Evolutionary conservation across 2,113 vertebrate species (phyloP).

Genomic region (Otus sunia): DNA sequence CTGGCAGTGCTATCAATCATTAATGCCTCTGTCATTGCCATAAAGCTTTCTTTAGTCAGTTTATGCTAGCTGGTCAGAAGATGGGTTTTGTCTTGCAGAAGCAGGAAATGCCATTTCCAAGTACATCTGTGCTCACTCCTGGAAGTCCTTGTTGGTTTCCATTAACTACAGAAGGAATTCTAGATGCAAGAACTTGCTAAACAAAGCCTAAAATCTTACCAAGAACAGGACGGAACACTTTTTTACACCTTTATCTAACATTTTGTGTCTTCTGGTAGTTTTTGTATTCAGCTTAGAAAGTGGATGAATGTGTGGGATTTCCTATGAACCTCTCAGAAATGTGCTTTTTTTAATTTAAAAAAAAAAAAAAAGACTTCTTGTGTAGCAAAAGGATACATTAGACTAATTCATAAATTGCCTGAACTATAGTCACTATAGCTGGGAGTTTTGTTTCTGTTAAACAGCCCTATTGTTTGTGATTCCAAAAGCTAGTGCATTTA

Average conservation of each 20-base stretch:
- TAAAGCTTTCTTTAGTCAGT: neutral
- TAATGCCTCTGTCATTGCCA: neutral
- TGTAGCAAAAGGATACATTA: neutral
- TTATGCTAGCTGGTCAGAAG: neutral
- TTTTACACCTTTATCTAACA: neutral
- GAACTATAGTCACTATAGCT: neutral
- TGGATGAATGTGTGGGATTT: neutral
- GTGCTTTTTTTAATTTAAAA: neutral
- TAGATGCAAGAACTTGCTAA: neutral
- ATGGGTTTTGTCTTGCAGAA: neutral
- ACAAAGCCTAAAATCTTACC: neutral
- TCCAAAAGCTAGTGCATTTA: neutral
- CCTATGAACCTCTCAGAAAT: neutral
- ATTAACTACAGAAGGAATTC: neutral
- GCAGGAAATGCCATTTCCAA: neutral
- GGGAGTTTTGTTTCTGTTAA: neutral
- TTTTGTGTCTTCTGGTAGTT: neutral
- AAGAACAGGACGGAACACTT: neutral
- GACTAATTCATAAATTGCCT: neutral
- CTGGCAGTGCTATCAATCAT: neutral
- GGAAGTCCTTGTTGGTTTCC: neutral
- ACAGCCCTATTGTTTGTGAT: neutral
- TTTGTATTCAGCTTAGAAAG: neutral
- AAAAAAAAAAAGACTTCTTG: neutral
- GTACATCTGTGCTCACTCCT: neutral